phyloP scores from a whole-genome alignment of 2,797 vertebrate genomes.

The Notolepis coatsorum region DNA sequence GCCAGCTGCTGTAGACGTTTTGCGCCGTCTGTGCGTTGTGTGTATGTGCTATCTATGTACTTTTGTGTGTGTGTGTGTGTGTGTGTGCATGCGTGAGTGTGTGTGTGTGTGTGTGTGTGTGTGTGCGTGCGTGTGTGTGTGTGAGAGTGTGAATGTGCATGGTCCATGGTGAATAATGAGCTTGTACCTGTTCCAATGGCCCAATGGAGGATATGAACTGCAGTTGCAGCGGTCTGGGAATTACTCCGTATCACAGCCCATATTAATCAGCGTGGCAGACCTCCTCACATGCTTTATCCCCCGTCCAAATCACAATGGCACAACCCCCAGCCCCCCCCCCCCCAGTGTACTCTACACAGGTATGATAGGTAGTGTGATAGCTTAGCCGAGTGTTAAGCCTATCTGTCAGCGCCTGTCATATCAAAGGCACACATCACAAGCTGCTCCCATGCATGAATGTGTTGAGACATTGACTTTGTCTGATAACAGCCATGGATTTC shows the following conservation, averaged over 20 bases:
- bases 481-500: constrained; percentile 36
- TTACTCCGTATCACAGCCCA: constrained; percentile 43
- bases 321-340: constrained; percentile 14
- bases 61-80: not conserved
- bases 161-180: constrained; percentile 58
- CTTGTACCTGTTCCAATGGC: constrained; percentile 52
- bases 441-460: constrained; percentile 23
- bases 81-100: not conserved
- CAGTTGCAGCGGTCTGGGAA: constrained; percentile 66
- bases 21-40: no score
- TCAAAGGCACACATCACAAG: constrained; percentile 11
- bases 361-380: constrained; percentile 29
- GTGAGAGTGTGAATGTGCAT: constrained; percentile 20
- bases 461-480: constrained; percentile 18
- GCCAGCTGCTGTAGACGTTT: not conserved
- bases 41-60: no score
- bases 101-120: not conserved
- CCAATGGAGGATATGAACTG: constrained; percentile 55
- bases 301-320: constrained; percentile 29
- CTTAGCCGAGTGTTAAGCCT: constrained; percentile 27
- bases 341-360: constrained; percentile 12
- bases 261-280: constrained; percentile 63
- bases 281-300: constrained; percentile 29
- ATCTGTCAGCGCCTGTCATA: constrained; percentile 21
- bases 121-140: not conserved